phyloP scores from a whole-genome alignment of 2,113 vertebrate genomes.

The Muntiacus reevesi region DNA sequence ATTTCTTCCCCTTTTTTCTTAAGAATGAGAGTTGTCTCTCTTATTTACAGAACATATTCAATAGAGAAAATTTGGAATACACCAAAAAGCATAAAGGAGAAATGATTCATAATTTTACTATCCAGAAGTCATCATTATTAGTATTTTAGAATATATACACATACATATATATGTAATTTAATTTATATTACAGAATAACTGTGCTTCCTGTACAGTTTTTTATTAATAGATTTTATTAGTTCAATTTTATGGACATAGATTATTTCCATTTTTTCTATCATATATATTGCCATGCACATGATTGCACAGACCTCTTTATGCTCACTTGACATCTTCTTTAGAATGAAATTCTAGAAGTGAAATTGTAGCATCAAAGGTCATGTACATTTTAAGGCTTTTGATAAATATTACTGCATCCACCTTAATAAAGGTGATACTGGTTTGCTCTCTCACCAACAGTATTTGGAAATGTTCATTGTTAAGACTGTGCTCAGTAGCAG shows the following conservation, averaged over 20 bases:
- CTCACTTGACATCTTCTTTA: conserved; percentile 1
- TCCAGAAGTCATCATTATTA: not conserved
- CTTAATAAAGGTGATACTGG: not conserved
- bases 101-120: not conserved
- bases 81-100: conserved; percentile 53
- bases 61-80: conserved; percentile 53
- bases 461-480: not conserved
- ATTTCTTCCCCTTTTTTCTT: not conserved
- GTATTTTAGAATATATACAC: not conserved
- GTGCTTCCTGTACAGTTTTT: not conserved
- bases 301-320: not conserved
- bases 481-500: not conserved
- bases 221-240: not conserved
- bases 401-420: not conserved
- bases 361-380: not conserved
- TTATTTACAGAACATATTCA: conserved; percentile 1
- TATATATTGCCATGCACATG: not conserved
- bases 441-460: not conserved
- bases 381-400: not conserved
- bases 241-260: not conserved
- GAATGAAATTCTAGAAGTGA: conserved; percentile 11
- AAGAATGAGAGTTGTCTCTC: not conserved
- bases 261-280: not conserved
- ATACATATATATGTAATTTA: not conserved
- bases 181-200: not conserved